These are phyloP conservation scores for Diadromus collaris DNA, from an alignment of 2,888 invertebrate genomes.

Conservation along the genomic window DNA sequence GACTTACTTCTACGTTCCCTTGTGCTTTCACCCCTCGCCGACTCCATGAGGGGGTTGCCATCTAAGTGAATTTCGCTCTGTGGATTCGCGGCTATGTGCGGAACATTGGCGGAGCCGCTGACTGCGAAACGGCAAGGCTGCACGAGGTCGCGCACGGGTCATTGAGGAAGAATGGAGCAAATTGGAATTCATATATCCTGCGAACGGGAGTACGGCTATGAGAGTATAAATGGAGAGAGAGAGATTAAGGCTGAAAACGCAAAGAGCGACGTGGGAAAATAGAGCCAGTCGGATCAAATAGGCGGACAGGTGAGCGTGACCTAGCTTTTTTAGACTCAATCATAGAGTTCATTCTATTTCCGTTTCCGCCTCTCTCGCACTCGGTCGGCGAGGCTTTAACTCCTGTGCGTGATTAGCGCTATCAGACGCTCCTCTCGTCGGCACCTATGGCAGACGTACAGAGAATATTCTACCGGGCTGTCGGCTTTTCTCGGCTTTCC, in stretches of 20 bases:
- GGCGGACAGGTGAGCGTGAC: background rate
- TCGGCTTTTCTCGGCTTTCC: slow-evolving; percentile 19
- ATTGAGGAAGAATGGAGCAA: slow-evolving; percentile 18
- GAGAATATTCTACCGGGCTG: background rate
- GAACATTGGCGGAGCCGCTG: slow-evolving; percentile 17
- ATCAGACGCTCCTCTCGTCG: slow-evolving; percentile 28
- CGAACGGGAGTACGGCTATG: slow-evolving; percentile 15
- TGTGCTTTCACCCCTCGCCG: slow-evolving; percentile 17
- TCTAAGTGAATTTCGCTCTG: slow-evolving; percentile 54
- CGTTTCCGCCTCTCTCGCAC: background rate
- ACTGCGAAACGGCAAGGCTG: slow-evolving; percentile 36
- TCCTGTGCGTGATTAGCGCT: slow-evolving; percentile 31
- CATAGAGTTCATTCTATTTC: slow-evolving; percentile 15
- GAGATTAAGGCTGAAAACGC: background rate
- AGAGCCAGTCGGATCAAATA: background rate
- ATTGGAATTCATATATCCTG: slow-evolving; percentile 28
- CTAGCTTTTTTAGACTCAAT: slow-evolving; percentile 12
- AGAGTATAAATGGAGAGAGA: slow-evolving; percentile 11
- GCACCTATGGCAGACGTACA: background rate
- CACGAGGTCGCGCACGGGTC: slow-evolving; percentile 1
- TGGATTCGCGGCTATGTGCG: slow-evolving; percentile 4
- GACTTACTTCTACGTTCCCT: slow-evolving; percentile 40
- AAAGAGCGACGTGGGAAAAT: slow-evolving; percentile 9
- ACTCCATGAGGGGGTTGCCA: slow-evolving; percentile 24
- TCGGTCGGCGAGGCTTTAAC: slow-evolving; percentile 2